Conservation (phyloP, 2,113 vertebrate species). For the Psettodes erumei region DNA sequence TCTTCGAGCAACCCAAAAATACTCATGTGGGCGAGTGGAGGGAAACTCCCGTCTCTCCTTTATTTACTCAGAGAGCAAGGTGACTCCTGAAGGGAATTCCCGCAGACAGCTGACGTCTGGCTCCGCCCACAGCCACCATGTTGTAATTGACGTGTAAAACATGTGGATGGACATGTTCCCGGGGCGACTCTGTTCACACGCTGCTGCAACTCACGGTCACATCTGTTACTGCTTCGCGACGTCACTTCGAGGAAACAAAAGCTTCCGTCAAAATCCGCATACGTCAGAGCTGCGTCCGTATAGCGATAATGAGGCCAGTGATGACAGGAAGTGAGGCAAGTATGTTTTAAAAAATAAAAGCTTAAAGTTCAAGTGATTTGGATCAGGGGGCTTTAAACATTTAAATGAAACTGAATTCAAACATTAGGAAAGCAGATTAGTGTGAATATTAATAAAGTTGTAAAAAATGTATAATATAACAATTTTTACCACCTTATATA, state of each 20-base stretch:
- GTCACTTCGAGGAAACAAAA: constrained; percentile 55
- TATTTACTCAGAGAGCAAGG: constrained; percentile 20
- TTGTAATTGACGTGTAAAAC: background rate
- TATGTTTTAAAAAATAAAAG: constrained; percentile 24
- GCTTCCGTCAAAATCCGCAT: background rate
- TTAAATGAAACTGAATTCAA: background rate
- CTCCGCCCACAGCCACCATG: background rate
- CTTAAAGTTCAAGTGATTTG: background rate
- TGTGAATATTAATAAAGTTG: too few species aligned
- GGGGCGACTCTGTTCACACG: fast-evolving
- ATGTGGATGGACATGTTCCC: background rate
- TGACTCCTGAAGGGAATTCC: constrained; percentile 68
- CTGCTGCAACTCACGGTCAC: background rate
- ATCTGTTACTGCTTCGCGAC: constrained; percentile 23
- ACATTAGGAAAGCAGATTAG: too few species aligned
- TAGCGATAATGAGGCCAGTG: fast-evolving
- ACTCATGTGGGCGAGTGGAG: background rate
- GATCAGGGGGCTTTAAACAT: background rate
- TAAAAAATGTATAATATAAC: too few species aligned
- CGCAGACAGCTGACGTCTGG: constrained; percentile 43
- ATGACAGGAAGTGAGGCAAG: background rate
- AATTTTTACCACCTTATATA: too few species aligned
- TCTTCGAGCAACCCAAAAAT: background rate
- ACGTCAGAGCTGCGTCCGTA: background rate
- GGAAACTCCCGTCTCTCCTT: constrained; percentile 15